Percentiles rank a stretch among this genome's conserved stretches.
phyloP scores from a whole-genome alignment of 37 sponge, comb jelly and placozoan species.

The Diacarnus erythraeanus region DNA sequence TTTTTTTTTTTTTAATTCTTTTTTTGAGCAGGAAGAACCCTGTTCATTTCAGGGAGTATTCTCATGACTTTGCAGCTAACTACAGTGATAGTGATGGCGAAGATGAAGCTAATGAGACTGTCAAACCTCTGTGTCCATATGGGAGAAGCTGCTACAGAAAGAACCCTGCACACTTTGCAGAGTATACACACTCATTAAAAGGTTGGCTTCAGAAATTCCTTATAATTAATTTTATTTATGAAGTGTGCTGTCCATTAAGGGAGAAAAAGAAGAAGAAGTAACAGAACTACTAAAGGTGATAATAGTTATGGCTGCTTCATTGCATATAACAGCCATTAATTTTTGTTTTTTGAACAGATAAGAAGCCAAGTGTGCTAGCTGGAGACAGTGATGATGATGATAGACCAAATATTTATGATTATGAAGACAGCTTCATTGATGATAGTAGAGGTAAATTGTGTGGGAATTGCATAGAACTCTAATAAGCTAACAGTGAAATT shows the following conservation, averaged over 20 bases:
- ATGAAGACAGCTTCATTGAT: slow-evolving; percentile 86
- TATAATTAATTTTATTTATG: too few relatives aligned
- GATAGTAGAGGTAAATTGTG: neutral
- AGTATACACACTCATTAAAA: slow-evolving; percentile 70
- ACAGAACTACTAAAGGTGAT: slow-evolving; percentile 10
- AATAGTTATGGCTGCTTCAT: neutral
- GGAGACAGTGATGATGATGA: slow-evolving; percentile 90
- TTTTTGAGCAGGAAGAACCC: slow-evolving; percentile 78
- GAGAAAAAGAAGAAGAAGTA: slow-evolving; percentile 1
- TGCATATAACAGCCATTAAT: neutral
- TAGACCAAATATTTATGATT: slow-evolving; percentile 80
- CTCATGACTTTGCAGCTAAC: slow-evolving; percentile 45
- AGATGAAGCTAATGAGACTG: slow-evolving; percentile 24
- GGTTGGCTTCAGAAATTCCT: too few relatives aligned
- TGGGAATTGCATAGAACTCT: neutral
- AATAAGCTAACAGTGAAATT: too few relatives aligned
- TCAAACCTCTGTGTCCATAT: slow-evolving; percentile 72
- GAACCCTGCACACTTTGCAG: slow-evolving; percentile 67
- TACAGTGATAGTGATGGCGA: slow-evolving; percentile 9
- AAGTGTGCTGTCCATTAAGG: too few relatives aligned
- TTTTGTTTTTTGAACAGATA: neutral
- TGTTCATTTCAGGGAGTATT: slow-evolving; percentile 80
- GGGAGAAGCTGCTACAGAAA: slow-evolving; percentile 83
- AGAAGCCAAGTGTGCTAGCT: slow-evolving; percentile 45
- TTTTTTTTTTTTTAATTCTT: neutral